phyloP scores from a whole-genome alignment of 2,888 invertebrate genomes.

The Crioceris asparagi region DNA sequence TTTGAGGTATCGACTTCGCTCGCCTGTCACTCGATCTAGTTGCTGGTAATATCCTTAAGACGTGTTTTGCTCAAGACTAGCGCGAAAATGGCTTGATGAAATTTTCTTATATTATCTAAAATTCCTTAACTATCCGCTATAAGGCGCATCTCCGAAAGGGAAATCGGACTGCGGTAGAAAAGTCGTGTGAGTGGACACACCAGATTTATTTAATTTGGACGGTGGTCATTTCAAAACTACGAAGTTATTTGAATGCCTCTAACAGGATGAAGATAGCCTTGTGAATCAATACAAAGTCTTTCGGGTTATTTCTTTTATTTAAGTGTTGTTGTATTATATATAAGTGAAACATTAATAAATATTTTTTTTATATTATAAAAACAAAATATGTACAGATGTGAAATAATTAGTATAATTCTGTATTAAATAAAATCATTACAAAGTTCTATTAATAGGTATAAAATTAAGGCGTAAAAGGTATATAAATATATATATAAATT shows the following conservation, averaged over 20 bases:
- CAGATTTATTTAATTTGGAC: no score
- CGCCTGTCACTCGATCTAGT: no score
- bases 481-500: no score
- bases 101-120: neutral
- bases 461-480: no score
- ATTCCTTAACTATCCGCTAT: neutral
- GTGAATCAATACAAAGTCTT: neutral
- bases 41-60: no score
- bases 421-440: conserved; percentile 25
- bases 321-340: conserved; percentile 27
- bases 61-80: neutral
- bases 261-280: no score
- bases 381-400: conserved; percentile 39
- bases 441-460: conserved; percentile 21
- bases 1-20: no score
- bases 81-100: neutral
- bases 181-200: no score
- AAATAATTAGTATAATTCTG: conserved; percentile 33
- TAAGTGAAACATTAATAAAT: conserved; percentile 37
- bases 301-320: conserved; percentile 33
- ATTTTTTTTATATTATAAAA: conserved; percentile 38
- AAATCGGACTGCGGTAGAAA: no score
- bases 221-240: no score
- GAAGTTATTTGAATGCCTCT: no score
- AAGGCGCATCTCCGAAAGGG: no score